Evolutionary conservation across 1,140 invertebrate species (phyloP).

Genomic region (Monochamus saltuarius): DNA sequence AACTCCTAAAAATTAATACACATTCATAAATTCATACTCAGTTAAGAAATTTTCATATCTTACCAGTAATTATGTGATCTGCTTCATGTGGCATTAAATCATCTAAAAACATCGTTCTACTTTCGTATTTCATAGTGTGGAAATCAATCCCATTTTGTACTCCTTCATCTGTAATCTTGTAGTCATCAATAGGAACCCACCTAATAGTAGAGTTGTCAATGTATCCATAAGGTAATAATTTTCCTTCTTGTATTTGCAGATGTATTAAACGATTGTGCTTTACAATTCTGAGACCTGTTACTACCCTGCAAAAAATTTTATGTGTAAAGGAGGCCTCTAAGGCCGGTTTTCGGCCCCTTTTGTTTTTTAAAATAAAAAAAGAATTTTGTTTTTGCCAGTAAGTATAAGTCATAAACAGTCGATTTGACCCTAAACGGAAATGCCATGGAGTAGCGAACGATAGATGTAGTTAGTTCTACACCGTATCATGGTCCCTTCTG

Average conservation of each 20-base stretch:
- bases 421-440: too few species aligned
- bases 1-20: conserved; percentile 17
- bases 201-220: conserved; percentile 60
- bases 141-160: conserved; percentile 64
- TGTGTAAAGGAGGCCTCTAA: too few species aligned
- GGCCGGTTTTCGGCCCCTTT: too few species aligned
- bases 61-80: conserved; percentile 64
- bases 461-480: too few species aligned
- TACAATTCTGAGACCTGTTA: conserved; percentile 72
- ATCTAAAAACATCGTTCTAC: conserved; percentile 74
- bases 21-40: too few species aligned
- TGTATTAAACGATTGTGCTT: conserved; percentile 73
- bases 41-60: conserved; percentile 21
- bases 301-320: conserved; percentile 58
- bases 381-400: too few species aligned
- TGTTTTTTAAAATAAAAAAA: too few species aligned
- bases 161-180: conserved; percentile 54
- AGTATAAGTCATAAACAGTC: too few species aligned
- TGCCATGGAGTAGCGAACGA: too few species aligned
- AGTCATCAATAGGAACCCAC: conserved; percentile 68
- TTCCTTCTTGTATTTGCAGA: conserved; percentile 75
- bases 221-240: conserved; percentile 61
- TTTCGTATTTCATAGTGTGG: conserved; percentile 70
- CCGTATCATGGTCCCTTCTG: too few species aligned
- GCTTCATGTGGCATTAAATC: conserved; percentile 61